These are phyloP conservation scores for Macquaria australasica DNA, from an alignment of 2,113 vertebrate species.

Conservation along the genomic window DNA sequence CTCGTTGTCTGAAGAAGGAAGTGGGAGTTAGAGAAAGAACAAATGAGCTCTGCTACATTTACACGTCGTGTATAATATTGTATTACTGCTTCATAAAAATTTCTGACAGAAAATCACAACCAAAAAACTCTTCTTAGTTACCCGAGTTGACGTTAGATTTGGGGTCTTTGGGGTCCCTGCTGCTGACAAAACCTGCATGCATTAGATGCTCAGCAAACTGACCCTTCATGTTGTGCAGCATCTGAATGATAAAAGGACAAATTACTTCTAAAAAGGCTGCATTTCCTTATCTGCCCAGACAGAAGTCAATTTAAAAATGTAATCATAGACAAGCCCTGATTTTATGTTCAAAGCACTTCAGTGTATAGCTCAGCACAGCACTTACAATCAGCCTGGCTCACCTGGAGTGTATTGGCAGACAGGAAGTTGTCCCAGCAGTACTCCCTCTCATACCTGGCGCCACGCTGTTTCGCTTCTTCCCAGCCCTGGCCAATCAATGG, in stretches of 20 bases:
- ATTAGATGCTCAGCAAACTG: constrained; percentile 98
- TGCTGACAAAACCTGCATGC: constrained; percentile 92
- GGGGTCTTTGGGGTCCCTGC: constrained; percentile 91
- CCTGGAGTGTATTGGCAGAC: constrained; percentile 95
- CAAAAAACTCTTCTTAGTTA: constrained; percentile 57
- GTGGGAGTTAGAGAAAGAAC: not conserved
- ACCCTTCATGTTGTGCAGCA: constrained; percentile 98
- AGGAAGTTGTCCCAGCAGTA: constrained; percentile 99
- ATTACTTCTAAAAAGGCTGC: not conserved
- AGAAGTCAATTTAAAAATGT: not conserved
- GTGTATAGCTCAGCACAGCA: not conserved
- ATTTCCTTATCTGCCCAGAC: not conserved
- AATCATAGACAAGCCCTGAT: not conserved
- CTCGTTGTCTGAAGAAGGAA: constrained; percentile 89
- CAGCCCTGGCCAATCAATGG: constrained; percentile 88
- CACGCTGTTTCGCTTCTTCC: constrained; percentile 90
- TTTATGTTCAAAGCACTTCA: constrained; percentile 16
- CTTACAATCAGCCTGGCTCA: constrained; percentile 66
- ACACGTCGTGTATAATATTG: not conserved
- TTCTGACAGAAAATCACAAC: not conserved
- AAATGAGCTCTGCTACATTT: not conserved
- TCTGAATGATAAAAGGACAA: constrained; percentile 80
- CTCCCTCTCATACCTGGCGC: constrained; percentile 91
- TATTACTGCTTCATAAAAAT: not conserved
- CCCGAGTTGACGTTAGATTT: constrained; percentile 96